phyloP scores from a whole-genome alignment of 2,797 vertebrate genomes.

The Oophaga sylvatica region DNA sequence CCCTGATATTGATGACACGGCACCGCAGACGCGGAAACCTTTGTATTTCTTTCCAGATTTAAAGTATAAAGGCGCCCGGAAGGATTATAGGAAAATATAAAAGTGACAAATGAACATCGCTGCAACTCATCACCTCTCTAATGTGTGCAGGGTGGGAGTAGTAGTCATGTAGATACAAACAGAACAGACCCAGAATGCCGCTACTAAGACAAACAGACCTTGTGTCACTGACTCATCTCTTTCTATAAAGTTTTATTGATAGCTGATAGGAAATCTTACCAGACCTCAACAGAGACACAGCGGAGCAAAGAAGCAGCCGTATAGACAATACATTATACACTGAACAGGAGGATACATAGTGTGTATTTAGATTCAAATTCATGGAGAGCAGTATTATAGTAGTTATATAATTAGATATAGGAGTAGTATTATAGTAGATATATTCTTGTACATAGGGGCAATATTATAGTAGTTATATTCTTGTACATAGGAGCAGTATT shows the following conservation, averaged over 20 bases:
- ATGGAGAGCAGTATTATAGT: not conserved
- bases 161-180: not conserved
- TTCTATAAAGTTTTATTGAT: not conserved
- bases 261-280: conserved; percentile 8
- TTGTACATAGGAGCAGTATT: too few species aligned
- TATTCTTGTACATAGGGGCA: conserved; percentile 9
- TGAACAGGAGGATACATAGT: not conserved
- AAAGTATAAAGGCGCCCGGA: not conserved
- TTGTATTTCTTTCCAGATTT: not conserved
- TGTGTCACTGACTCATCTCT: conserved; percentile 11
- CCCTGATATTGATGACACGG: not conserved
- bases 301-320: not conserved
- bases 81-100: conserved; percentile 37
- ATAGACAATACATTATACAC: not conserved
- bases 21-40: not conserved
- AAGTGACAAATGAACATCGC: conserved; percentile 40
- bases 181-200: conserved; percentile 17
- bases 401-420: conserved; percentile 7
- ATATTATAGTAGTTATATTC: too few species aligned
- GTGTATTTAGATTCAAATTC: not conserved
- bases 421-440: not conserved
- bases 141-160: not conserved
- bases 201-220: conserved; percentile 38
- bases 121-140: conserved; percentile 35
- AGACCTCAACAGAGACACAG: not conserved